phyloP scores from a whole-genome alignment of 2,113 vertebrate genomes.

The Litocranius walleri region DNA sequence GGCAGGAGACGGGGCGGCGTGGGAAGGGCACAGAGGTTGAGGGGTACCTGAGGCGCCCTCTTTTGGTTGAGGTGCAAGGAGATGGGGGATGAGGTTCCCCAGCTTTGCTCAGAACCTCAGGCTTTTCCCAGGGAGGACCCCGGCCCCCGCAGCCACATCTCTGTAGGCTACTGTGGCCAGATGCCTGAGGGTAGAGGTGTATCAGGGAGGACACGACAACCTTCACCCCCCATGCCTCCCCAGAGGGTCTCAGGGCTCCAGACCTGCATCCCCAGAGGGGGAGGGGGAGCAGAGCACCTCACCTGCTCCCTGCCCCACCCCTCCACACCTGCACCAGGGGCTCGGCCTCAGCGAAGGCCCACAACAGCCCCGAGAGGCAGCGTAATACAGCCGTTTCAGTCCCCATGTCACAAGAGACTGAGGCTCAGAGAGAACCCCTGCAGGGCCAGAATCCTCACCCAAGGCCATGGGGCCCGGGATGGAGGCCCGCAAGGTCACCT shows the following conservation, averaged over 20 bases:
- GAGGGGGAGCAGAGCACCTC: neutral
- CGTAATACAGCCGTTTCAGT: accelerated
- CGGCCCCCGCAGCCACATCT: neutral
- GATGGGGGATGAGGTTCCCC: neutral
- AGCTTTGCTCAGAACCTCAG: neutral
- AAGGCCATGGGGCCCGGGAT: accelerated
- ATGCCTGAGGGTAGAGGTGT: too few relatives aligned
- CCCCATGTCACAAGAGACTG: neutral
- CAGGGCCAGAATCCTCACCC: neutral
- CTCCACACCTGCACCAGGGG: neutral
- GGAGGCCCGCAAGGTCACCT: neutral
- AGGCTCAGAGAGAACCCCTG: neutral
- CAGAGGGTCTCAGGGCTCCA: too few relatives aligned
- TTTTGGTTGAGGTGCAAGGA: too few relatives aligned
- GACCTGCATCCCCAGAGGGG: neutral
- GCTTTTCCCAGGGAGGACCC: neutral
- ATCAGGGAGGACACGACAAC: neutral
- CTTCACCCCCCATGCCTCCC: neutral
- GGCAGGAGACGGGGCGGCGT: accelerated
- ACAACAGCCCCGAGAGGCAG: neutral
- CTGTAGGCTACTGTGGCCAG: neutral
- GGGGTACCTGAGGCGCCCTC: neutral
- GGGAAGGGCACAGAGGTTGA: accelerated
- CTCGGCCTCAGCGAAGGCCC: neutral
- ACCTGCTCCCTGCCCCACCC: accelerated